Conservation (phyloP, 1,140 invertebrate species). For the Macrosteles quadrilineatus region DNA sequence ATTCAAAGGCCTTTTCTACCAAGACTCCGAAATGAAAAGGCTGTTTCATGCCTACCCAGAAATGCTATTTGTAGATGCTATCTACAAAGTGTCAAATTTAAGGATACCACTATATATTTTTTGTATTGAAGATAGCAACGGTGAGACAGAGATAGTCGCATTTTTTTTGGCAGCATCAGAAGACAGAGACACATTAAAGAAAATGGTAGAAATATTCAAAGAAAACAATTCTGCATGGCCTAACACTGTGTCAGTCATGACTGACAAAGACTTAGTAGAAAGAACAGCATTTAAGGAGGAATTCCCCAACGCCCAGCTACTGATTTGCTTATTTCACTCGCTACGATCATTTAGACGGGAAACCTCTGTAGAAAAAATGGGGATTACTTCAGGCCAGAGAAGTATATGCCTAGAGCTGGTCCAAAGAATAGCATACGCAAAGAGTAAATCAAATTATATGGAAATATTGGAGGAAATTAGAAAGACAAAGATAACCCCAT, state of each 20-base stretch:
- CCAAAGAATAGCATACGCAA: background rate
- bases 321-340: constrained; percentile 6
- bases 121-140: background rate
- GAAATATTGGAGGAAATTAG: background rate
- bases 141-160: background rate
- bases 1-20: constrained; percentile 2
- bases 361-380: background rate
- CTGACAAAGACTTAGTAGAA: constrained; percentile 14
- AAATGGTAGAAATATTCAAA: constrained; percentile 14
- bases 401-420: background rate
- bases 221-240: background rate
- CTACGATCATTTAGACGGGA: constrained; percentile 1
- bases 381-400: background rate
- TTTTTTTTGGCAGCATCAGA: background rate
- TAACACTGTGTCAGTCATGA: background rate
- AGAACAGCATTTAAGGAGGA: constrained; percentile 4
- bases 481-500: background rate
- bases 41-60: background rate
- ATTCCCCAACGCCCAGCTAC: background rate
- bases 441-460: background rate
- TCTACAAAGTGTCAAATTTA: constrained; percentile 3
- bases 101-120: background rate
- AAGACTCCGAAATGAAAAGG: background rate
- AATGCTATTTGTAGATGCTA: constrained; percentile 6
- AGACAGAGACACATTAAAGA: background rate